Percentiles rank a stretch among this genome's conserved stretches.
These are phyloP conservation scores for Panagrolaimus sp. DNA, from an alignment of 1,140 invertebrate species.

Conservation along the genomic window DNA sequence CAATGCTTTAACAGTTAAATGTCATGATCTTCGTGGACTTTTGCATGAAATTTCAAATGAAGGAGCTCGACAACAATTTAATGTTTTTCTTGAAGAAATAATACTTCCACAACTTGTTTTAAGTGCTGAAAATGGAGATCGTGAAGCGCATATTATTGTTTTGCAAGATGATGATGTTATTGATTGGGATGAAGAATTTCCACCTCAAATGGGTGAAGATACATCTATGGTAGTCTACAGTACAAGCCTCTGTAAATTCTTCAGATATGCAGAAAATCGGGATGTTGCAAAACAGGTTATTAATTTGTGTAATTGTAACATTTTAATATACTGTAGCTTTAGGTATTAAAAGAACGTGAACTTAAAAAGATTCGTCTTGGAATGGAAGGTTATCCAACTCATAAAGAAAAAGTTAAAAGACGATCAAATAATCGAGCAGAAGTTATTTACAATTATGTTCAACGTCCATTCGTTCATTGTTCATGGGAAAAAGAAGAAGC, in stretches of 20 bases:
- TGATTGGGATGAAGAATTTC: constrained; percentile 97
- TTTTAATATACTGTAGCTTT: too few relatives aligned
- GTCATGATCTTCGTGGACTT: constrained; percentile 84
- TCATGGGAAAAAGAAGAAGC: constrained; percentile 99
- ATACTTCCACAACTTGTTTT: constrained; percentile 92
- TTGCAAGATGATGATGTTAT: constrained; percentile 88
- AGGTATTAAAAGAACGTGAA: constrained; percentile 93
- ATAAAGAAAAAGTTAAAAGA: constrained; percentile 84
- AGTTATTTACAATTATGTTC: constrained; percentile 98
- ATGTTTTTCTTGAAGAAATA: constrained; percentile 85
- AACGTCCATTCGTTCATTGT: constrained; percentile 98
- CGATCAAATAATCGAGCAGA: constrained; percentile 72
- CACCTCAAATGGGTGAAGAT: constrained; percentile 96
- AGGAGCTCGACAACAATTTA: constrained; percentile 90
- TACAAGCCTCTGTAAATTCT: constrained; percentile 75
- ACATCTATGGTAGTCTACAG: constrained; percentile 75
- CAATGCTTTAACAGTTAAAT: constrained; percentile 87
- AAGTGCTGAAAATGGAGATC: constrained; percentile 71
- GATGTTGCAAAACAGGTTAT: constrained; percentile 97
- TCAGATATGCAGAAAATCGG: constrained; percentile 98
- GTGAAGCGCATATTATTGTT: constrained; percentile 76
- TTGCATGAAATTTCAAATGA: constrained; percentile 97
- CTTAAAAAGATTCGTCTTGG: constrained; percentile 97
- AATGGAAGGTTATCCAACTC: constrained; percentile 95
- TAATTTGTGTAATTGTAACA: too few relatives aligned